Base-by-base conservation (phyloP, 2,113 vertebrate genomes). In the Anas platyrhynchos region DNA sequence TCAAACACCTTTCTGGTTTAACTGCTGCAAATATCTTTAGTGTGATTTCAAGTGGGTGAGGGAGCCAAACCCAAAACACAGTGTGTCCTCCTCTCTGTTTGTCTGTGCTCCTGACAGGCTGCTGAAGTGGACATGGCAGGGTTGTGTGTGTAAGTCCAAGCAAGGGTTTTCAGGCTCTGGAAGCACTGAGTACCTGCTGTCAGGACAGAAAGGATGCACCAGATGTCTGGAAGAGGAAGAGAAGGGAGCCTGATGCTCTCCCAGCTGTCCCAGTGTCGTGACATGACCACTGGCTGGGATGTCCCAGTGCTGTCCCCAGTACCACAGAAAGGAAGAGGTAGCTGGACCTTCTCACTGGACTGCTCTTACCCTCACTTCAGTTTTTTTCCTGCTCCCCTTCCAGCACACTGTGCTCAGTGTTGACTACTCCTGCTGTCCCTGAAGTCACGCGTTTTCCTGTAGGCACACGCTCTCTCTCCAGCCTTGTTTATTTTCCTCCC, bases 181-280 rank as follows among this genome's bases (percentile, higher is more conserved):
- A 73, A 31, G 38, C 50, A 27, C 17, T 58, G 25, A 72, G 34
- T 59, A 83, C 75, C 75, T 86, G 26, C 68, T 94, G 41, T 63
- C 41, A 59, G 15, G 43, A 32, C 50, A 90, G 48, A 80, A 83
- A 83, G 62, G 50, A 82, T 32, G 25, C 13, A 81, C 72, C 73
- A 95, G 38, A 82, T 80, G n/a, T 58, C 82, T 77, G 38, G 75
- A 95, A 81, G 36, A 78, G 50, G 36, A 74, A 74, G 9, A 54
- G 27, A 25, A 78, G 17, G 27, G 26, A 80, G 55, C 20, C 10
- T 79, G 48, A 58, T 25, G 7, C 29, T 38, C 32, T 75, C 86
- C 52, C 61, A 80, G 61, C 31, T 86, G 41, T 65, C 86, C 32
- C 56, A 55, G 14, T 61, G 32, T 27, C 54, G 34, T 69, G 48